Percentiles rank a stretch among this genome's conserved stretches.
These are phyloP conservation scores for Limnephilus rhombicus DNA, from an alignment of 2,888 invertebrate genomes.

Conservation along the genomic window DNA sequence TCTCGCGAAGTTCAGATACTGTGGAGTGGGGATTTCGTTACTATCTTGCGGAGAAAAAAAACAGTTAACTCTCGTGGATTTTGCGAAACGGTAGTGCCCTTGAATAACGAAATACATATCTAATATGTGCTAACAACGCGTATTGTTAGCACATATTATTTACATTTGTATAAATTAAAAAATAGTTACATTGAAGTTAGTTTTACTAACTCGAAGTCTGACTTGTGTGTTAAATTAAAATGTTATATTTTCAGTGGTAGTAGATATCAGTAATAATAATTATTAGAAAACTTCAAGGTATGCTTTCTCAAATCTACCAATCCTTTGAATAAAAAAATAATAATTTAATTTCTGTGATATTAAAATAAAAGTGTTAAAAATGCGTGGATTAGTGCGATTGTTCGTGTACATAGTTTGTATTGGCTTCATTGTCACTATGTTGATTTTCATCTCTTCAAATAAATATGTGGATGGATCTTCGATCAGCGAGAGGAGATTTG, in stretches of 20 bases:
- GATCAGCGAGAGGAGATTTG: background rate
- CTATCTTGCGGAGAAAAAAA: background rate
- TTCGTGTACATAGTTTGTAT: slow-evolving; percentile 27
- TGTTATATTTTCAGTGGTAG: background rate
- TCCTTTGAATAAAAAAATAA: background rate
- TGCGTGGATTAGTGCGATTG: slow-evolving; percentile 48
- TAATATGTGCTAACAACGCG: too few species aligned
- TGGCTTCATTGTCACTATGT: slow-evolving; percentile 22
- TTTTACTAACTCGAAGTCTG: background rate
- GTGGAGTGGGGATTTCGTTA: background rate
- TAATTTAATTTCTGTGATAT: slow-evolving; percentile 8
- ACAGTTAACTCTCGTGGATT: background rate
- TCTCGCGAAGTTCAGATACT: background rate
- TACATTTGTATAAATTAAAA: too few species aligned
- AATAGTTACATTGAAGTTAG: background rate
- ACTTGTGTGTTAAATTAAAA: background rate
- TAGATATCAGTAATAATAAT: background rate
- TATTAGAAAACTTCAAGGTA: background rate
- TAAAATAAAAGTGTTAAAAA: slow-evolving; percentile 34
- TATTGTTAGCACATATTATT: too few species aligned
- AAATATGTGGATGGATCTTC: background rate
- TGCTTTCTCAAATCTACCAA: background rate
- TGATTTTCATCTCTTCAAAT: slow-evolving; percentile 20
- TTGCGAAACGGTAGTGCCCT: background rate
- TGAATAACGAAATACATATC: background rate